phyloP scores from a whole-genome alignment of 2,113 vertebrate species.

The Cebus imitator region DNA sequence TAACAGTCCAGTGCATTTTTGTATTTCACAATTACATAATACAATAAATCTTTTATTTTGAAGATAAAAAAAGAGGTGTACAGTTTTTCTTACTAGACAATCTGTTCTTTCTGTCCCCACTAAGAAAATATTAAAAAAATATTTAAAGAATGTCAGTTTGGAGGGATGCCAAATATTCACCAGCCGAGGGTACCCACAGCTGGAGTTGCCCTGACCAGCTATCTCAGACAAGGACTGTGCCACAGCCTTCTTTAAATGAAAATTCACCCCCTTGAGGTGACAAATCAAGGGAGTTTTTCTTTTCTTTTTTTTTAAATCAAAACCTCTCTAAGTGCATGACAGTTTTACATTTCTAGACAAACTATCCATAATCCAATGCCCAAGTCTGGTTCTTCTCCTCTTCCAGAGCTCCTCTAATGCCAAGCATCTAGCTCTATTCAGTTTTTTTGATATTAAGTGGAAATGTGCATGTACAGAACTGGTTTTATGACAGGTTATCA shows the following conservation, averaged over 20 bases:
- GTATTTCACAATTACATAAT: neutral
- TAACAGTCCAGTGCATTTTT: neutral
- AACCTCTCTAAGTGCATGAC: neutral
- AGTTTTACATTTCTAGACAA: neutral
- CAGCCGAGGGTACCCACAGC: neutral
- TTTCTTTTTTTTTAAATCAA: neutral
- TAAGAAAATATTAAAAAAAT: conserved; percentile 32
- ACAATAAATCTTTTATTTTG: conserved; percentile 26
- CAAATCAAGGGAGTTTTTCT: neutral
- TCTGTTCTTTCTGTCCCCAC: conserved; percentile 14
- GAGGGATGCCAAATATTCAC: neutral
- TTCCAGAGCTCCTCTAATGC: neutral
- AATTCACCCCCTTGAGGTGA: neutral
- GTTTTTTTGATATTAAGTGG: neutral
- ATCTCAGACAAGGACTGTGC: neutral
- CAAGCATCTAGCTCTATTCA: neutral
- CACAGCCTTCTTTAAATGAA: neutral
- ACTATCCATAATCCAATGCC: neutral
- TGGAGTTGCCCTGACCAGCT: neutral
- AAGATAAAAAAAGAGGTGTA: conserved; percentile 21
- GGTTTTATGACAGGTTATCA: neutral
- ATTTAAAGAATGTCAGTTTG: conserved; percentile 28
- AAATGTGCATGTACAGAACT: neutral
- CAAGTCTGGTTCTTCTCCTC: neutral
- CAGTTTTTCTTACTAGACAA: conserved; percentile 21